Evolutionary conservation across 2,888 invertebrate species (phyloP), one percentile per base, ranked within the genome.

Genomic region (Pelosia muscerda): DNA sequence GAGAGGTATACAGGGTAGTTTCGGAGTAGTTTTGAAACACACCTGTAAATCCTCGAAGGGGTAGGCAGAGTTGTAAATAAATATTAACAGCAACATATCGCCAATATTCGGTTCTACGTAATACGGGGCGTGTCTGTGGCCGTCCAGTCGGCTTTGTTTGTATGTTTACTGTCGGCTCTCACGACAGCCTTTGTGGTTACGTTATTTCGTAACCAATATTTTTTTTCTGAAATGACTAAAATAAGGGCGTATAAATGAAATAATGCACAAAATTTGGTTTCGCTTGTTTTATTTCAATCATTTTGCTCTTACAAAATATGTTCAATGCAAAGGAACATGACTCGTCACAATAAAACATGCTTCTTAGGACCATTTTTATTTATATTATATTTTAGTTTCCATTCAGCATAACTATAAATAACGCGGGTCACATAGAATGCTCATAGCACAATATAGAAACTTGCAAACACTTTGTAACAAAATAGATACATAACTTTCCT

Each of bases 291-390:
- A 95, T 95, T 92, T 95, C 92, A 95, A 95, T 95, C 93, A 94
- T 93, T 80, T 94, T 93, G 95, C 94, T 94, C 93, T 95, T 95
- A 95, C 94, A 95, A 95, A 94, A 95, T 94, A 95, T 95, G 93
- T 94, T 95, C 94, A 95, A 93, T 95, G 95, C 95, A 95, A 95
- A 95, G 95, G 95, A 95, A 95, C 95, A 94, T 92, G 94, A 95
- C 90, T 94, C 90, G 94, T 93, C 92, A 92, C 93, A 95, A 95
- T 94, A 95, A 95, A 94, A 95, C 94, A 95, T 94, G 94, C 93
- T 88, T 94, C 93, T 95, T 95, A 95, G 94, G 95, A 95, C 95
- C 94, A 94, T 94, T 95, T 94, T 92, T 88, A 91, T 93, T 94
- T 92, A 95, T 94, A 95, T 92, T 94, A 93, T 94, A 94, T 90